A percentile compares a stretch with the other conserved stretches of the same genome.
Conservation (phyloP, 1,140 invertebrate species). For the Drosophila arawakana region DNA sequence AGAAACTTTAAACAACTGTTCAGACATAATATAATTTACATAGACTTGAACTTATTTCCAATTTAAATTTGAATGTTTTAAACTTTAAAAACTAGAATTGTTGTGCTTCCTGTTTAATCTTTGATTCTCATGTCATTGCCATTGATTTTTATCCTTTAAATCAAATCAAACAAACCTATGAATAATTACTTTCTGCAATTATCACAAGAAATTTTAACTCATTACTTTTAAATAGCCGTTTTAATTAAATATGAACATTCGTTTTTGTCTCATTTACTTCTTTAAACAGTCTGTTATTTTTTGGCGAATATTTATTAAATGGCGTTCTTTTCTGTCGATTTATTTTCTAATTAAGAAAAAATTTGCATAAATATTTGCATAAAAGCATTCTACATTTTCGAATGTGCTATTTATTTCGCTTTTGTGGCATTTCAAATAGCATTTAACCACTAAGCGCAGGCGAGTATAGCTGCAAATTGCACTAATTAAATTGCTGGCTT, state of each 20-base stretch:
- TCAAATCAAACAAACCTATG: not conserved
- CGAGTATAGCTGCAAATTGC: slow-evolving; percentile 48
- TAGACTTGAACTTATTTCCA: too few species aligned
- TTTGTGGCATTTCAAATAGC: slow-evolving; percentile 28
- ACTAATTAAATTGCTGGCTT: slow-evolving; percentile 68
- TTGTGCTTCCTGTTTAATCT: too few species aligned
- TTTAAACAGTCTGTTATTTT: slow-evolving; percentile 10
- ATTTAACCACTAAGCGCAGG: slow-evolving; percentile 38
- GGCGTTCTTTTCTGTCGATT: slow-evolving; percentile 44
- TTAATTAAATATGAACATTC: slow-evolving; percentile 1
- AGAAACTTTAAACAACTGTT: too few species aligned
- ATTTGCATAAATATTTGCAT: slow-evolving; percentile 57
- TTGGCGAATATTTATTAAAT: slow-evolving; percentile 38
- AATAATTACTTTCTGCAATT: too few species aligned
- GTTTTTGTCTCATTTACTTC: slow-evolving; percentile 20
- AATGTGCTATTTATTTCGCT: slow-evolving; percentile 3
- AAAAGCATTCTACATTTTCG: not conserved
- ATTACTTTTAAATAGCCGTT: not conserved
- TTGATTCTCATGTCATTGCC: too few species aligned
- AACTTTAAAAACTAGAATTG: too few species aligned
- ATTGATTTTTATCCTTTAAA: not conserved
- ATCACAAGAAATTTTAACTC: not conserved
- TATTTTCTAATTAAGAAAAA: slow-evolving; percentile 67
- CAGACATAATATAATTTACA: too few species aligned
- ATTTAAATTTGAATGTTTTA: too few species aligned